phyloP scores from a whole-genome alignment of 2,797 vertebrate species.

The Pipistrellus nathusii region DNA sequence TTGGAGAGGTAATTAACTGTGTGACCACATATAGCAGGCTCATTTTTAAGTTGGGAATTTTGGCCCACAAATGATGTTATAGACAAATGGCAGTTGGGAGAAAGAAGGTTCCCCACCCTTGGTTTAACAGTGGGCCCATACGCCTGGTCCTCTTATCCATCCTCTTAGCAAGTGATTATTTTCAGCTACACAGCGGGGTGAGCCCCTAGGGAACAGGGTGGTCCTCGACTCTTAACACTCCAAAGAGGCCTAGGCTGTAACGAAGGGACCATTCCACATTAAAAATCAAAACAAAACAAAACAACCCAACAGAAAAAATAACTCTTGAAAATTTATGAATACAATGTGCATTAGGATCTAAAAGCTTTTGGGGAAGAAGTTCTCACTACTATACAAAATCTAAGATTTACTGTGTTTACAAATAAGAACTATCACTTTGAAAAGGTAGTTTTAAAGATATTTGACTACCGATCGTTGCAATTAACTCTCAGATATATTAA shows the following conservation, averaged over 20 bases:
- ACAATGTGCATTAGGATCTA: neutral
- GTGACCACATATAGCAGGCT: no score
- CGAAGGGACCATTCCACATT: neutral
- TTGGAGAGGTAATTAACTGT: no score
- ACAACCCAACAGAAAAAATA: neutral
- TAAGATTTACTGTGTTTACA: neutral
- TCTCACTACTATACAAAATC: neutral
- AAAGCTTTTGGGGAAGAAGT: neutral
- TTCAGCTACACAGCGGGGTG: neutral
- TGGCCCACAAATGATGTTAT: no score
- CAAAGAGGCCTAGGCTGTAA: neutral
- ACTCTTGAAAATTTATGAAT: neutral
- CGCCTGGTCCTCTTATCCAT: neutral
- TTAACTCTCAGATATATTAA: neutral
- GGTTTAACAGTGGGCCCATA: neutral
- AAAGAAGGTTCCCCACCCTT: no score
- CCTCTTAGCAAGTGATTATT: neutral
- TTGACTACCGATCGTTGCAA: neutral
- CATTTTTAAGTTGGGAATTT: no score
- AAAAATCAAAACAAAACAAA: neutral
- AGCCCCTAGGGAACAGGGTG: neutral
- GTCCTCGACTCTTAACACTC: neutral
- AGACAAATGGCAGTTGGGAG: no score
- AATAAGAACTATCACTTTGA: neutral
- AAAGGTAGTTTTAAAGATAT: constrained; percentile 33